Evolutionary conservation across 23 tunicate genomes (phyloP).

Genomic region (Trididemnum clinides): DNA sequence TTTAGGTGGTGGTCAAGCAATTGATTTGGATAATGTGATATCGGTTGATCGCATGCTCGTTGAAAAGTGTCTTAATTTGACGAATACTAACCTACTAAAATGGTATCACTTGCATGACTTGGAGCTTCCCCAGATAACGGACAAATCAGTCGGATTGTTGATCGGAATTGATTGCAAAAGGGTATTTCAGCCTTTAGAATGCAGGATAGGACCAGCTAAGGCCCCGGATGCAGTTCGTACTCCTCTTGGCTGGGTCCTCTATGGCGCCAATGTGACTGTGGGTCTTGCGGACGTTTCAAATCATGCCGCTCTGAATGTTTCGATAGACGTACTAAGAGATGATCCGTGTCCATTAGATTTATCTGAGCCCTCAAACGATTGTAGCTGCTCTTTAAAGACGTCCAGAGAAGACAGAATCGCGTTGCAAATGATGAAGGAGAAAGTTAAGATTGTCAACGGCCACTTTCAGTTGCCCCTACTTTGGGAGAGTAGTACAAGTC

Average conservation of each 20-base stretch:
- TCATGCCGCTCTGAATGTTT: background rate
- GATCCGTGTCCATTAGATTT: too few species aligned
- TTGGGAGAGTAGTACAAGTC: background rate
- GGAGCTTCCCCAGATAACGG: background rate
- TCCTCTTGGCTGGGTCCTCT: background rate
- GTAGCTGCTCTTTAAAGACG: too few species aligned
- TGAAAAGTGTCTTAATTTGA: too few species aligned
- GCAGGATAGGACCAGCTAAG: background rate
- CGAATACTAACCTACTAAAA: too few species aligned
- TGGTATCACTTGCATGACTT: background rate
- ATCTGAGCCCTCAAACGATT: too few species aligned
- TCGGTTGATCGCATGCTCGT: too few species aligned
- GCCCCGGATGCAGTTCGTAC: background rate
- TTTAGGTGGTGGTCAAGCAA: too few species aligned
- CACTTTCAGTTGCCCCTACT: constrained; percentile 4
- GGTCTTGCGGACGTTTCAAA: background rate
- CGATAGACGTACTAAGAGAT: too few species aligned
- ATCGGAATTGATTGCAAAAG: background rate
- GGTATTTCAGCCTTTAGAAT: background rate
- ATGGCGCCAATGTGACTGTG: background rate
- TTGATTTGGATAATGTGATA: too few species aligned
- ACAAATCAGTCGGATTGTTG: background rate
- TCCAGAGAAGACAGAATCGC: background rate
- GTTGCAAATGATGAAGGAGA: background rate
- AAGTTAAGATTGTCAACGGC: background rate